These are phyloP conservation scores for Alligator sinensis DNA, from an alignment of 2,113 vertebrate genomes.

Conservation along the genomic window DNA sequence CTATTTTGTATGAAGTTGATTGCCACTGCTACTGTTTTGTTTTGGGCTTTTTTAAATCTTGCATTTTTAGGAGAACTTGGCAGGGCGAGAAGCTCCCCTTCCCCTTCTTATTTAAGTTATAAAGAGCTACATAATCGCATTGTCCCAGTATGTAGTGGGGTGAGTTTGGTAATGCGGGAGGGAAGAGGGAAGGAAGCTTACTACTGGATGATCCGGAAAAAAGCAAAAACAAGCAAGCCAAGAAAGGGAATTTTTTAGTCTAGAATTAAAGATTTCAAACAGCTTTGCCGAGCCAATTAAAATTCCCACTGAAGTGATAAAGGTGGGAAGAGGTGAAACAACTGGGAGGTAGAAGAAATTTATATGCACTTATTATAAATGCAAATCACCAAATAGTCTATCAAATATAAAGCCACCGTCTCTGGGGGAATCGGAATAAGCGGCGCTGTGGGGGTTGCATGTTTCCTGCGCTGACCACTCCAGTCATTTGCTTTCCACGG, in stretches of 20 bases:
- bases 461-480: not conserved
- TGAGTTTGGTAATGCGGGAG: not conserved
- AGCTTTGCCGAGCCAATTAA: too few species aligned
- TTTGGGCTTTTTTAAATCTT: not conserved
- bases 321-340: too few species aligned
- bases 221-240: not conserved
- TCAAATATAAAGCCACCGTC: too few species aligned
- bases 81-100: not conserved
- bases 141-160: fast-evolving
- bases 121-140: not conserved
- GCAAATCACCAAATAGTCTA: too few species aligned
- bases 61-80: not conserved
- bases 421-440: too few species aligned
- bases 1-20: not conserved
- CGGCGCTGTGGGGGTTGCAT: too few species aligned
- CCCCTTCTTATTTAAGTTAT: not conserved
- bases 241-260: not conserved
- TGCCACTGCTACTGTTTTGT: not conserved
- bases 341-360: too few species aligned
- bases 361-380: too few species aligned
- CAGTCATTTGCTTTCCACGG: not conserved
- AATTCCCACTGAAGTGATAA: too few species aligned
- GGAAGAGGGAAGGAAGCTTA: not conserved
- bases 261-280: too few species aligned
- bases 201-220: not conserved